phyloP scores from a whole-genome alignment of 2,797 vertebrate genomes.

The Sebastes miniatus region DNA sequence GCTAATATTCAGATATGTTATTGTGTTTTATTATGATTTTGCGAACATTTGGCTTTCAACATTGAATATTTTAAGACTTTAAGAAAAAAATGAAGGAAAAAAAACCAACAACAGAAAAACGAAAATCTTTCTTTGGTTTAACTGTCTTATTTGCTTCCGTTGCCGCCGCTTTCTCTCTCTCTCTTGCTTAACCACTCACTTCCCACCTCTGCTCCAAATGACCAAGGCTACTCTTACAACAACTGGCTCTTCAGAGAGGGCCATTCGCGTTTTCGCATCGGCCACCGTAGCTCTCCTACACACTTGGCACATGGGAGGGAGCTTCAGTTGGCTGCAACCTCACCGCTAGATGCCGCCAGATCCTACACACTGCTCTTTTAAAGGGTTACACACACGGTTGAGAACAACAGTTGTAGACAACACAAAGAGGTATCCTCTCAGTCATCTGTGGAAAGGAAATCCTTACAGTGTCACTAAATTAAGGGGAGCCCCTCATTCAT shows the following conservation, averaged over 20 bases:
- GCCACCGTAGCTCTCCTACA: too few relatives aligned
- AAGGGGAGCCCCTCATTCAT: not conserved
- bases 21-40: not conserved
- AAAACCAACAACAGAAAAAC: too few relatives aligned
- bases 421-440: not conserved
- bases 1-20: not conserved
- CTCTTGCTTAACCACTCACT: too few relatives aligned
- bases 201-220: too few relatives aligned
- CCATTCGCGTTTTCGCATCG: too few relatives aligned
- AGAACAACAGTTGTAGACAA: not conserved
- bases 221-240: too few relatives aligned
- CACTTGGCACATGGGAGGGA: too few relatives aligned
- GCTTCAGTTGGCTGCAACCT: too few relatives aligned
- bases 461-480: not conserved
- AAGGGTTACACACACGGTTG: not conserved
- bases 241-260: too few relatives aligned
- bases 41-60: not conserved
- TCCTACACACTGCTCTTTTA: not conserved
- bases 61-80: not conserved
- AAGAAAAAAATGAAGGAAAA: not conserved
- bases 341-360: too few relatives aligned
- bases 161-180: too few relatives aligned
- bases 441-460: not conserved
- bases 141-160: not conserved
- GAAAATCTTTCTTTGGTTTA: too few relatives aligned